These are phyloP conservation scores for Stenoptilia bipunctidactyla DNA, from an alignment of 2,888 invertebrate species.

Conservation along the genomic window DNA sequence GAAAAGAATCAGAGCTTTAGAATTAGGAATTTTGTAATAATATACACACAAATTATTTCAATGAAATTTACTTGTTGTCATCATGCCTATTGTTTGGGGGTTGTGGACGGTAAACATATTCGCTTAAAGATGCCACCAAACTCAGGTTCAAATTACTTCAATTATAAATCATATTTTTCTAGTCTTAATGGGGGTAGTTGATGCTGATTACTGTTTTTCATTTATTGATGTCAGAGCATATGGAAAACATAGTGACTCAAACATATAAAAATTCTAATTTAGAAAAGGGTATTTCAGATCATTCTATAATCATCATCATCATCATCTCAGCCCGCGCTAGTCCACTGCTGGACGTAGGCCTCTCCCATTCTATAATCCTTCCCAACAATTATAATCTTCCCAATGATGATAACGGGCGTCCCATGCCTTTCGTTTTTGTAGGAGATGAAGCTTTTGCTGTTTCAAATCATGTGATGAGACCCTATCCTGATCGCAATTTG, in stretches of 20 bases:
- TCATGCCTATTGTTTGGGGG: conserved; percentile 7
- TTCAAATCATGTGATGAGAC: conserved; percentile 3
- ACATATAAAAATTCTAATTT: conserved; percentile 5
- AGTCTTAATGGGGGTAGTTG: conserved; percentile 8
- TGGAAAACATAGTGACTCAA: conserved; percentile 8
- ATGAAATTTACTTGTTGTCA: too few relatives aligned
- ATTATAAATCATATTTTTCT: conserved; percentile 11
- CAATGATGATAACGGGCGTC: conserved; percentile 4
- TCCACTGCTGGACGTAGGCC: too few relatives aligned
- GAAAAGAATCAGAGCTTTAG: too few relatives aligned
- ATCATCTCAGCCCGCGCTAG: too few relatives aligned
- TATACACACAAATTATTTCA: too few relatives aligned
- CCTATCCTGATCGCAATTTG: conserved; percentile 5
- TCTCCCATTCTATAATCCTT: conserved; percentile 2
- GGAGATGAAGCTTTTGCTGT: conserved; percentile 11
- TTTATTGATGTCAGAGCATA: conserved; percentile 11
- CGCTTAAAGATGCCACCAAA: conserved; percentile 5
- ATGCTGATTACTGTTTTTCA: conserved; percentile 9
- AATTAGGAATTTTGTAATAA: too few relatives aligned
- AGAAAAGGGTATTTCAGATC: conserved; percentile 2
- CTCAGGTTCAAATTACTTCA: conserved; percentile 8
- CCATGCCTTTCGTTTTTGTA: conserved; percentile 8
- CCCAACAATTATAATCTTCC: conserved; percentile 6
- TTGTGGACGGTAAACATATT: conserved; percentile 7
- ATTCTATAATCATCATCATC: conserved; percentile 2